Base-by-base conservation (phyloP, 2,888 invertebrate genomes). In the Leucania comma region DNA sequence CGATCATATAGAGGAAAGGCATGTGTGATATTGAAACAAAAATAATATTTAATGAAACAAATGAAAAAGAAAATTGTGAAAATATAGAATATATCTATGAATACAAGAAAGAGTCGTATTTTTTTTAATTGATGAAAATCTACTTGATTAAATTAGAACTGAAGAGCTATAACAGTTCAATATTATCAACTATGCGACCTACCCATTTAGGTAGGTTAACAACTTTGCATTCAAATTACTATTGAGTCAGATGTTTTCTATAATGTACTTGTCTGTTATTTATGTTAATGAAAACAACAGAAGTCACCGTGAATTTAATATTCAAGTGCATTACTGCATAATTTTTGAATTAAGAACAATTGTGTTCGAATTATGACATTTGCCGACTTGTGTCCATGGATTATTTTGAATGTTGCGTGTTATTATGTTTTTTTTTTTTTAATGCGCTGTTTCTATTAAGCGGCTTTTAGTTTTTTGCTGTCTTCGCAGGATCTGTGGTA, bases 381-480 rank as follows among this genome's bases (percentile, higher is more conserved):
- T 58, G 35, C n/a, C 56, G 1, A 32, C 46, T 26, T 22, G 9
- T 73, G 9, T 53, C 8, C 50, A 56, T 42, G 35, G 10, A 65
- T 26, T 46, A 51, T 46, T 51, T 26, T 50, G 26, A 54, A 62
- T 54, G 38, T 9, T 46, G 26, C 8, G 10, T 58, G 3, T 38
- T 54, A 14, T 32, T 50, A 48, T 24, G 22, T n/a, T n/a, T 3
- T 5, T 63, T 61, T 58, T 50, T 74, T 56, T 46, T 54, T n/a
- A 48, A 53, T 42, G n/a, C 20, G 12, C 14, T 2, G 12, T 0
- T 20, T 24, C 51, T 54, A 0, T 9, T 35, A 24, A 38, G 53
- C 9, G 2, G 35, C 17, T 20, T 32, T 70, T 92, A 94, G 88
- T 94, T 94, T 84, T 94, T 95, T 24, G 93, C 80, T 12, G 87